Percentiles rank a stretch among this genome's conserved stretches.
Evolutionary conservation across 2,797 vertebrate species (phyloP).

Genomic region (Gila robusta): DNA sequence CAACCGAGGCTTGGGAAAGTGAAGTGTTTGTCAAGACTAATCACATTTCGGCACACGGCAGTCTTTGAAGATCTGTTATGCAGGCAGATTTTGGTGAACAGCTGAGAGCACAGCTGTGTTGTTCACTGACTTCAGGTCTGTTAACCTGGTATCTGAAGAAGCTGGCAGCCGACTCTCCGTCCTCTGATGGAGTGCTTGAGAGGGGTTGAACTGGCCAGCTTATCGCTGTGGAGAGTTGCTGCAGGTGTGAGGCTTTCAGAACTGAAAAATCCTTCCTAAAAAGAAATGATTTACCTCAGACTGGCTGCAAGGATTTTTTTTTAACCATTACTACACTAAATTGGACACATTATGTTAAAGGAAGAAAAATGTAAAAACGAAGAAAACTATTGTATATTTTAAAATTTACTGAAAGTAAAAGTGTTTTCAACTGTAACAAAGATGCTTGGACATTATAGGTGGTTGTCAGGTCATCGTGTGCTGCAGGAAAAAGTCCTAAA

Average conservation of each 20-base stretch:
- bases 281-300: background rate
- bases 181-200: slow-evolving; percentile 6
- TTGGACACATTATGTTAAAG: background rate
- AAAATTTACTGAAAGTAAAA: background rate
- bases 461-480: background rate
- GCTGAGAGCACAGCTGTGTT: slow-evolving; percentile 38
- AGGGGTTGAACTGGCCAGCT: slow-evolving; percentile 14
- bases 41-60: slow-evolving; percentile 6
- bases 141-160: slow-evolving; percentile 28
- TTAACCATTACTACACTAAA: background rate
- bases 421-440: background rate
- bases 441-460: background rate
- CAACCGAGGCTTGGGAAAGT: background rate
- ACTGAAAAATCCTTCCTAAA: background rate
- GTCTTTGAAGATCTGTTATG: slow-evolving; percentile 32
- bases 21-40: slow-evolving; percentile 30
- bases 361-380: background rate
- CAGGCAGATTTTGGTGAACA: slow-evolving; percentile 38
- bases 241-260: slow-evolving; percentile 20
- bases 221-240: slow-evolving; percentile 14
- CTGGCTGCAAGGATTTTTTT: background rate
- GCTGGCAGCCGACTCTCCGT: slow-evolving; percentile 10
- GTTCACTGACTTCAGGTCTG: slow-evolving; percentile 30
- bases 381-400: background rate
- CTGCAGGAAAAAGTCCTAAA: background rate